phyloP scores from a whole-genome alignment of 2,888 invertebrate genomes.

The Lasius platythorax region DNA sequence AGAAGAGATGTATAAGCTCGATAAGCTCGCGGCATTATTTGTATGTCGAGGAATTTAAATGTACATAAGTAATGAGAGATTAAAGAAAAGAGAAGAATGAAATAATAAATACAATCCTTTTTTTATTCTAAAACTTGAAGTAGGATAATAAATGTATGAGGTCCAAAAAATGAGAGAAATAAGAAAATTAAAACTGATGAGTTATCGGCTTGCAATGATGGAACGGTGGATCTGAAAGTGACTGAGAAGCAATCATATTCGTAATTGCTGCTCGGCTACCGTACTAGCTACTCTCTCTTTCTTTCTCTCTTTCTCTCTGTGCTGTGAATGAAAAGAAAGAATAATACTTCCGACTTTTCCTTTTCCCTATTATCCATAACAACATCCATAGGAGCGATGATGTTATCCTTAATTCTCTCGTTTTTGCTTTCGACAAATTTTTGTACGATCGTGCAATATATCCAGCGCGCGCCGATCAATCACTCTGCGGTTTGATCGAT shows the following conservation, averaged over 20 bases:
- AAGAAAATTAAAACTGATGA: background rate
- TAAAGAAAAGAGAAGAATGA: background rate
- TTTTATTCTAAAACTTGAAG: background rate
- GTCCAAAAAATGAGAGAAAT: background rate
- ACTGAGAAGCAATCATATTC: constrained; percentile 23
- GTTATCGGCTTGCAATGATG: background rate
- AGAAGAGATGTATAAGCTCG: background rate
- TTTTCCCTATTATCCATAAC: constrained; percentile 10
- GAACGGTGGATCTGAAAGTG: constrained; percentile 22
- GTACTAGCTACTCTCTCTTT: background rate
- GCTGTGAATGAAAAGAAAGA: constrained; percentile 13
- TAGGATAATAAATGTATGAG: background rate
- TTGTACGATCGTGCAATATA: constrained; percentile 22
- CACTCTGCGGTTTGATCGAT: constrained; percentile 60
- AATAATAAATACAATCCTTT: background rate
- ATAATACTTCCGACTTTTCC: constrained; percentile 31
- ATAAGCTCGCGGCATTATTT: background rate
- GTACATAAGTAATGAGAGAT: background rate
- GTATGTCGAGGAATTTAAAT: background rate
- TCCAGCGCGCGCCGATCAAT: constrained; percentile 50
- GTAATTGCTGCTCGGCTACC: constrained; percentile 6
- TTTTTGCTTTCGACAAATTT: constrained; percentile 50
- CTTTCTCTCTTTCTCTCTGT: background rate
- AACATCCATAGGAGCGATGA: background rate
- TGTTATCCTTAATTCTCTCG: background rate